A percentile compares a stretch with the other conserved stretches of the same genome.
Evolutionary conservation across 2,797 vertebrate species (phyloP).

Genomic region (Sebastes itinus): DNA sequence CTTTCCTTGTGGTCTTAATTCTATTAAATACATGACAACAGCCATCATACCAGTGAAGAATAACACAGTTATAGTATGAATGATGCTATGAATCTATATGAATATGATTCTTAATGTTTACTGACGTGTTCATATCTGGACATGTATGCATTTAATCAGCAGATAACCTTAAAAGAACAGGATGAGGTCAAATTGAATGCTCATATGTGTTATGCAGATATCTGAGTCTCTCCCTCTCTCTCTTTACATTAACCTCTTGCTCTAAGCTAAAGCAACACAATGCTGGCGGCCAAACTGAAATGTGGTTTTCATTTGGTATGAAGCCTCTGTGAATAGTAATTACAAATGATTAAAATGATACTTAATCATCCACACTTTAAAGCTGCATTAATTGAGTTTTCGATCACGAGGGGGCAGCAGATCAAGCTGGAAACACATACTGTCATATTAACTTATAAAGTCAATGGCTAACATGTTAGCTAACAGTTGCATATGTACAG

Average conservation of each 20-base stretch:
- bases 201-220: background rate
- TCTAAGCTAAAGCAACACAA: background rate
- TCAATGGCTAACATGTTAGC: background rate
- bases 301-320: background rate
- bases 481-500: background rate
- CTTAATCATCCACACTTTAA: background rate
- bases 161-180: background rate
- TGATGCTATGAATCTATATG: background rate
- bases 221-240: background rate
- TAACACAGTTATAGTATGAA: background rate
- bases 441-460: background rate
- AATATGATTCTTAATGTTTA: background rate
- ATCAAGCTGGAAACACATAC: background rate
- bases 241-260: background rate
- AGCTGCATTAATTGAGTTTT: background rate
- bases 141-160: background rate
- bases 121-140: background rate
- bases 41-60: constrained; percentile 9
- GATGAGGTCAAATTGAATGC: background rate
- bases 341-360: background rate
- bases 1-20: constrained; percentile 42
- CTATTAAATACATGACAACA: constrained; percentile 46
- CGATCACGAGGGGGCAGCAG: background rate
- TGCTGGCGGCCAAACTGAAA: background rate
- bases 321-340: background rate